A percentile compares a stretch with the other conserved stretches of the same genome.
Evolutionary conservation across 2,888 invertebrate species (phyloP).

Genomic region (Philaethria dido): DNA sequence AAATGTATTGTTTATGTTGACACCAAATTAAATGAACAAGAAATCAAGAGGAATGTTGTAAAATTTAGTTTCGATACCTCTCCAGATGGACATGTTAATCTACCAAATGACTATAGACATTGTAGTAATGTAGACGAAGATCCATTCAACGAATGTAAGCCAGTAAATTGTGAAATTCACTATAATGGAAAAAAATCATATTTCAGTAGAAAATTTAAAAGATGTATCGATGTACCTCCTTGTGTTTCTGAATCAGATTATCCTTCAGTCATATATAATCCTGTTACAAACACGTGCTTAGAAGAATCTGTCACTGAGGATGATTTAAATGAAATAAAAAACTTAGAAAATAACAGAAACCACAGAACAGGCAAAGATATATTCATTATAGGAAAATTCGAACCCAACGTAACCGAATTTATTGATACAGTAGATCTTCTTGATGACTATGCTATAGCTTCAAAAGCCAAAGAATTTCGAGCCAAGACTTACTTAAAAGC

Average conservation of each 20-base stretch:
- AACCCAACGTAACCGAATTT: constrained; percentile 32
- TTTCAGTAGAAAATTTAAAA: constrained; percentile 53
- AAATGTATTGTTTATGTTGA: constrained; percentile 63
- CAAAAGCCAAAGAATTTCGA: neutral
- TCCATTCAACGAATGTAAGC: constrained; percentile 64
- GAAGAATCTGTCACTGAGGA: constrained; percentile 51
- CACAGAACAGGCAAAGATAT: constrained; percentile 56
- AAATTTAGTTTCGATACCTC: constrained; percentile 66
- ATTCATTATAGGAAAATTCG: constrained; percentile 52
- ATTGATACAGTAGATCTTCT: constrained; percentile 32
- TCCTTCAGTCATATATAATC: constrained; percentile 57
- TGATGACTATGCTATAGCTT: constrained; percentile 27
- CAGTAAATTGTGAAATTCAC: constrained; percentile 66
- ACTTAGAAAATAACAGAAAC: constrained; percentile 43
- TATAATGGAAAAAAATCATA: constrained; percentile 65
- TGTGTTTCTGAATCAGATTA: constrained; percentile 53
- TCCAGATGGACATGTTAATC: constrained; percentile 45
- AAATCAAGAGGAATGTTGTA: constrained; percentile 55
- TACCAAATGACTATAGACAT: constrained; percentile 45
- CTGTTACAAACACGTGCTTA: constrained; percentile 58
- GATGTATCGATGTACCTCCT: constrained; percentile 55
- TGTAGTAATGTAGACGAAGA: constrained; percentile 65
- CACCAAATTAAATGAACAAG: constrained; percentile 54
- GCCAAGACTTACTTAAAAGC: neutral
- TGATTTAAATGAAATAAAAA: constrained; percentile 61